These are phyloP conservation scores for Lycocorax pyrrhopterus DNA, from an alignment of 2,113 vertebrate species.

Conservation along the genomic window DNA sequence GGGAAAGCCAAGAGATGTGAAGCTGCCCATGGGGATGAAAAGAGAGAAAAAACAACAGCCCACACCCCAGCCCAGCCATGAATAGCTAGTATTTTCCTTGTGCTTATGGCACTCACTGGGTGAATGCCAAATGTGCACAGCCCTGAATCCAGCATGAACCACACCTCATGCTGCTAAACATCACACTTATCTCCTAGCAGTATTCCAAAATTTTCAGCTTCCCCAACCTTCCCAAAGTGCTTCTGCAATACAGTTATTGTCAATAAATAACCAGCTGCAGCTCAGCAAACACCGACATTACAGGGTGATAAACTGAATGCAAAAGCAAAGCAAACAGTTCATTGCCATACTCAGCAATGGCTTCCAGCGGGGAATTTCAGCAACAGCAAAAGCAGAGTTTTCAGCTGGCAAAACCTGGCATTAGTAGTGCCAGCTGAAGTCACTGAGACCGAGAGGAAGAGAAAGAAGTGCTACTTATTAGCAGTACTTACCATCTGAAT, in stretches of 20 bases:
- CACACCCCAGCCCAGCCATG: neutral
- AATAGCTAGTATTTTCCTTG: neutral
- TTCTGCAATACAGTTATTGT: neutral
- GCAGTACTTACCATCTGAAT: conserved; percentile 88
- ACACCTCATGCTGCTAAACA: neutral
- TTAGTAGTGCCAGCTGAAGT: neutral
- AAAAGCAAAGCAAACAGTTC: neutral
- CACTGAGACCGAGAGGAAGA: neutral
- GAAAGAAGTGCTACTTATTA: neutral
- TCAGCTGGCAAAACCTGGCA: neutral
- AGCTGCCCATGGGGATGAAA: neutral
- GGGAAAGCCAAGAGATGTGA: neutral
- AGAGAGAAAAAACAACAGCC: neutral
- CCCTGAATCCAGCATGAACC: neutral
- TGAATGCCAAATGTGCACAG: neutral
- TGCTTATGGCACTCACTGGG: neutral
- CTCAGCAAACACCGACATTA: neutral
- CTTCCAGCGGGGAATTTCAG: neutral
- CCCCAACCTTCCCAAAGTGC: neutral
- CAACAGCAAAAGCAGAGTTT: neutral
- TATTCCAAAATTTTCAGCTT: neutral
- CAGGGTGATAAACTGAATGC: neutral
- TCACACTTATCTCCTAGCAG: neutral
- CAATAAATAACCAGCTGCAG: neutral
- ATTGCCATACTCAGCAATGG: neutral